phyloP scores from a whole-genome alignment of 2,113 vertebrate species.

The Amphiprion ocellaris region DNA sequence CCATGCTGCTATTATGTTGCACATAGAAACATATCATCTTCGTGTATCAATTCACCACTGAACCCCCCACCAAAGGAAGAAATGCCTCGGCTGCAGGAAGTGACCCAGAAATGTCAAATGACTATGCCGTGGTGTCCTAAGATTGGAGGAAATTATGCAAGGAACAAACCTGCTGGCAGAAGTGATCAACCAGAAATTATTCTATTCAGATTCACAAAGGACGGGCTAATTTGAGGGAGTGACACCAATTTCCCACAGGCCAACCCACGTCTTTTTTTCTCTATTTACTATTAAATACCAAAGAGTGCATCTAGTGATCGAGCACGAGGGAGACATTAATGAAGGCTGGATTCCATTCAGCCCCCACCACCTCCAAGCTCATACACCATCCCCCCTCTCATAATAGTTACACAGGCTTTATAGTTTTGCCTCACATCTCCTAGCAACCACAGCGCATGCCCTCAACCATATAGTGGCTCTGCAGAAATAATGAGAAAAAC shows the following conservation, averaged over 20 bases:
- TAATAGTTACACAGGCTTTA: slow-evolving; percentile 11
- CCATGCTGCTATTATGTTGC: slow-evolving; percentile 53
- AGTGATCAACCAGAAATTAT: slow-evolving; percentile 83
- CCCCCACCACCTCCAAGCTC: not conserved
- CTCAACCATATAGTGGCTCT: slow-evolving; percentile 4
- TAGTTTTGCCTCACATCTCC: slow-evolving; percentile 46
- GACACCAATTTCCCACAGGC: slow-evolving; percentile 85
- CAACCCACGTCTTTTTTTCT: slow-evolving; percentile 33
- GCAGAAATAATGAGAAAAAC: slow-evolving; percentile 5
- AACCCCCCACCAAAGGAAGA: slow-evolving; percentile 54
- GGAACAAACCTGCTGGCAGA: slow-evolving; percentile 78
- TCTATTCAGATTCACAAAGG: slow-evolving; percentile 82
- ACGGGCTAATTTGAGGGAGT: slow-evolving; percentile 79
- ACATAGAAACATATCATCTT: slow-evolving; percentile 55
- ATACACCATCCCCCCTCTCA: slow-evolving; percentile 3
- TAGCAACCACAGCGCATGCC: slow-evolving; percentile 55
- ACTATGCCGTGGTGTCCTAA: slow-evolving; percentile 55
- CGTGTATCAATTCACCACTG: slow-evolving; percentile 74
- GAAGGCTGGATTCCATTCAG: slow-evolving; percentile 56
- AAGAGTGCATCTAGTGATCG: slow-evolving; percentile 37
- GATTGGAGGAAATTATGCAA: slow-evolving; percentile 75
- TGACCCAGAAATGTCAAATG: slow-evolving; percentile 82
- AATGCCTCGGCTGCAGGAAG: slow-evolving; percentile 64
- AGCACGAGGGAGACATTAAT: slow-evolving; percentile 63
- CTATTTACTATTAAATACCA: slow-evolving; percentile 82